phyloP scores from a whole-genome alignment of 2,113 vertebrate species.

The Centropus bengalensis region DNA sequence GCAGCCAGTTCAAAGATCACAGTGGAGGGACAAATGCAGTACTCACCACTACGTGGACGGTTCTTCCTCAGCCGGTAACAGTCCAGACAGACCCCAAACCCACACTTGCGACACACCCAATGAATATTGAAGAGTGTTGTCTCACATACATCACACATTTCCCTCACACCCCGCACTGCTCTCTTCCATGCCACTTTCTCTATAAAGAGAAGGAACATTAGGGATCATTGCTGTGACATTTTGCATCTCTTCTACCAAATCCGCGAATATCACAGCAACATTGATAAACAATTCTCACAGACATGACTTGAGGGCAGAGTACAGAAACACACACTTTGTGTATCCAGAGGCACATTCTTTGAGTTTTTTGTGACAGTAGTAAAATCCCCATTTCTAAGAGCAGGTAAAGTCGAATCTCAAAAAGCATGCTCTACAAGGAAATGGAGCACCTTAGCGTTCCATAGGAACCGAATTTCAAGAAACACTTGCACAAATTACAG shows the following conservation, averaged over 20 bases:
- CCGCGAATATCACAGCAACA: neutral
- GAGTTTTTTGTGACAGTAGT: neutral
- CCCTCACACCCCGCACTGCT: slow-evolving; percentile 93
- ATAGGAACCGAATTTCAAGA: neutral
- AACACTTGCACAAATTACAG: neutral
- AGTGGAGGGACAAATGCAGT: neutral
- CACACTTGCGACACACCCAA: slow-evolving; percentile 98
- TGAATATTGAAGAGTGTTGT: slow-evolving; percentile 99
- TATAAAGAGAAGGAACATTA: slow-evolving; percentile 65
- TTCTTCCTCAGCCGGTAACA: slow-evolving; percentile 94
- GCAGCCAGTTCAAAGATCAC: neutral
- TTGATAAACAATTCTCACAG: neutral
- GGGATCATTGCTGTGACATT: neutral
- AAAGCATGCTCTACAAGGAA: neutral
- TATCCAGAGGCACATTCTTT: neutral
- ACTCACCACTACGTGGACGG: slow-evolving; percentile 89
- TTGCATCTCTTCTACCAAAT: neutral
- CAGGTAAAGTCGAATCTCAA: neutral
- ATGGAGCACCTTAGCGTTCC: neutral
- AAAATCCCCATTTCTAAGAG: neutral
- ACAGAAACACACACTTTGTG: neutral
- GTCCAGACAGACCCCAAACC: slow-evolving; percentile 97
- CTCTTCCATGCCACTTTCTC: slow-evolving; percentile 99
- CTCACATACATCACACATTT: slow-evolving; percentile 99
- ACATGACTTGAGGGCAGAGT: neutral